Percentiles rank a stretch among this genome's conserved stretches.
These are phyloP conservation scores for Drosophila paulistorum DNA, from an alignment of 1,140 invertebrate species.

Conservation along the genomic window DNA sequence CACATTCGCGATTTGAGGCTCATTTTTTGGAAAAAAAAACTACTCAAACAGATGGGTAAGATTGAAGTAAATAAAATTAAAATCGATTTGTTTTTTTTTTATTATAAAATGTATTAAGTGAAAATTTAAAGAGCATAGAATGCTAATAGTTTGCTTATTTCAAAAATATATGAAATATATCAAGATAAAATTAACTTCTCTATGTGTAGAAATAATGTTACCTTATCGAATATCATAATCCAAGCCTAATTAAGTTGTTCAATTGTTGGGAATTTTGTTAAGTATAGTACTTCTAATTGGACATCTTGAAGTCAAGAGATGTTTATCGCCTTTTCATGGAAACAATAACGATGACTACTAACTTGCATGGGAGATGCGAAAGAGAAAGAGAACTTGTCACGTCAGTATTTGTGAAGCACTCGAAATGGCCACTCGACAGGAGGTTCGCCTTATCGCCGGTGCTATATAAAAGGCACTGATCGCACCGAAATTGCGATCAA, in stretches of 20 bases:
- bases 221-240: constrained; percentile 12
- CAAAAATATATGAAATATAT: too few relatives aligned
- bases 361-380: neutral
- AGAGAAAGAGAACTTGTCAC: constrained; percentile 25
- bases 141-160: too few relatives aligned
- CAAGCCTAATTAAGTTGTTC: neutral
- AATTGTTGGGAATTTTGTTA: constrained; percentile 20
- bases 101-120: too few relatives aligned
- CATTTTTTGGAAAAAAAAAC: too few relatives aligned
- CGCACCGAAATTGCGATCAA: constrained; percentile 29
- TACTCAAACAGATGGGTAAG: too few relatives aligned
- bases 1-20: too few relatives aligned
- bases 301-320: constrained; percentile 3
- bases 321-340: neutral
- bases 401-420: constrained; percentile 60
- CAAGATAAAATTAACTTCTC: neutral
- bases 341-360: neutral
- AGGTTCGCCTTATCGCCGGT: constrained; percentile 45
- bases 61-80: too few relatives aligned
- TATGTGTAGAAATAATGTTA: neutral
- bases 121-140: too few relatives aligned
- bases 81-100: too few relatives aligned
- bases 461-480: constrained; percentile 49
- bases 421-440: constrained; percentile 43
- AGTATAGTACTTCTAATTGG: neutral